Percentiles rank a stretch among this genome's conserved stretches.
Evolutionary conservation across 2,888 invertebrate species (phyloP).

Genomic region (Escarpia spicata): DNA sequence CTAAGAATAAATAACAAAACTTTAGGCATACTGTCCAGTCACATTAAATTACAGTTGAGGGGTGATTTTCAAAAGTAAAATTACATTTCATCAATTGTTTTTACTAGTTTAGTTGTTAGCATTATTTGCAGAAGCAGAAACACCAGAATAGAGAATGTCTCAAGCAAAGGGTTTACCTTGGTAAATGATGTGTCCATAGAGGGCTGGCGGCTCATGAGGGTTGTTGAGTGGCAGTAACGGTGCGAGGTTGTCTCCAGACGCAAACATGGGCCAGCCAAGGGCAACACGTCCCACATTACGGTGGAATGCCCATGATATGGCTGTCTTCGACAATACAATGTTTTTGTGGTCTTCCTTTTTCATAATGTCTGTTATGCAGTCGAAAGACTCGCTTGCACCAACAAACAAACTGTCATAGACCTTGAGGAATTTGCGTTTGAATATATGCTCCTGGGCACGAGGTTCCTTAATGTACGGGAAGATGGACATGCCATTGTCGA

Average conservation of each 20-base stretch:
- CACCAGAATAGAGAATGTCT: too few relatives aligned
- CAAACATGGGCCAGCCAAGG: slow-evolving; percentile 47
- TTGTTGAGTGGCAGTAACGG: slow-evolving; percentile 46
- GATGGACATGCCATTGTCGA: background rate
- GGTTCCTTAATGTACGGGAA: slow-evolving; percentile 43
- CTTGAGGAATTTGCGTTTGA: slow-evolving; percentile 44
- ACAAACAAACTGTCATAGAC: slow-evolving; percentile 48
- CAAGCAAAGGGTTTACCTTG: background rate
- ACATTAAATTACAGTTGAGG: too few relatives aligned
- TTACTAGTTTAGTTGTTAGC: background rate
- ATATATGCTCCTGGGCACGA: background rate
- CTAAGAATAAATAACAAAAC: too few relatives aligned
- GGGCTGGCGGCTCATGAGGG: background rate
- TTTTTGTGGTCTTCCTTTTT: background rate
- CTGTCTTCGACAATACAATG: background rate
- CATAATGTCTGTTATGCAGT: slow-evolving; percentile 44
- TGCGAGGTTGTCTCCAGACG: slow-evolving; percentile 44
- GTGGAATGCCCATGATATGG: background rate
- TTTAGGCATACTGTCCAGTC: too few relatives aligned
- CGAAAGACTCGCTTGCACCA: slow-evolving; percentile 46
- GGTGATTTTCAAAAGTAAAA: too few relatives aligned
- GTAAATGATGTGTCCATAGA: background rate
- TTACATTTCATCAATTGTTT: background rate
- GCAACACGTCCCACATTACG: background rate
- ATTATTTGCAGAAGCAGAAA: background rate